Conservation (phyloP, 2,797 vertebrate genomes). For the Bradypodion pumilum region DNA sequence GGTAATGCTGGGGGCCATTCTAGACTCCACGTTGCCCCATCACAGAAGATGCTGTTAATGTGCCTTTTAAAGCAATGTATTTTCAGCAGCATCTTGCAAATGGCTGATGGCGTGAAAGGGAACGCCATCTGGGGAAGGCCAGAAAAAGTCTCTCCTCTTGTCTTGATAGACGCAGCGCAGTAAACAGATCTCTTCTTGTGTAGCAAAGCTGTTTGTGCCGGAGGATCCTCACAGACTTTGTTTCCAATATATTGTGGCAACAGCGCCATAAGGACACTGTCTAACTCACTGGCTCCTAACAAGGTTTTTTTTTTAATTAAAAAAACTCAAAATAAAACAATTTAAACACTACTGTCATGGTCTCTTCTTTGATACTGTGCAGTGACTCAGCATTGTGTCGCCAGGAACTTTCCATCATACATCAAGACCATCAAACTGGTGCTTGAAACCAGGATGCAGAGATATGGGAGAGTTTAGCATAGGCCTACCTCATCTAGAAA, state of each 20-base stretch:
- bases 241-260: conserved; percentile 41
- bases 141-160: conserved; percentile 54
- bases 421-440: background rate
- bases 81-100: conserved; percentile 50
- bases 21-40: conserved; percentile 17
- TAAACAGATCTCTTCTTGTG: conserved; percentile 50
- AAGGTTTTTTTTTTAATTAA: background rate
- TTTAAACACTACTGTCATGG: background rate
- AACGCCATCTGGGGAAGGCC: conserved; percentile 57
- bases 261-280: conserved; percentile 36
- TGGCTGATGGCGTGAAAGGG: conserved; percentile 42
- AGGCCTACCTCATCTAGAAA: no score
- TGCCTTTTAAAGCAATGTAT: conserved; percentile 52
- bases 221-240: conserved; percentile 44
- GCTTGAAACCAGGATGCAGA: background rate
- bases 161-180: conserved; percentile 54
- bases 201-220: conserved; percentile 46
- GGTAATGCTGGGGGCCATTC: conserved; percentile 6
- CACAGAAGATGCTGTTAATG: conserved; percentile 41
- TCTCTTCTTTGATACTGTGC: no score
- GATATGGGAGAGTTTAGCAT: background rate
- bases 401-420: no score
- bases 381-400: background rate
- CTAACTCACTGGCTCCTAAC: background rate
- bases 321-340: background rate